Percentiles rank a stretch among this genome's conserved stretches.
These are phyloP conservation scores for Amblyjoppa fuscipennis DNA, from an alignment of 2,888 invertebrate genomes.

Conservation along the genomic window DNA sequence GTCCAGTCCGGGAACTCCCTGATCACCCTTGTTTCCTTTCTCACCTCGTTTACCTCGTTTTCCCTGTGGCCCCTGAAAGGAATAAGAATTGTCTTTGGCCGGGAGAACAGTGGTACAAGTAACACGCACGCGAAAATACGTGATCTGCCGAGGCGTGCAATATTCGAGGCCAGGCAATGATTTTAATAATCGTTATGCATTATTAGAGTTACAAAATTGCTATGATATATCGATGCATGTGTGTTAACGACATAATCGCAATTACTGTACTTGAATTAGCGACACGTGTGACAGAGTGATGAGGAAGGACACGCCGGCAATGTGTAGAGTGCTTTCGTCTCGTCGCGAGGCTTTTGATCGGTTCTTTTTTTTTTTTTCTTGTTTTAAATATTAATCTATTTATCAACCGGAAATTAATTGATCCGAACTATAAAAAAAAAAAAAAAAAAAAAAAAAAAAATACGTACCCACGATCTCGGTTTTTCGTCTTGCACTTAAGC, in stretches of 20 bases:
- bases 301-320: constrained; percentile 65
- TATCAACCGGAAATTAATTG: constrained; percentile 43
- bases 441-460: constrained; percentile 18
- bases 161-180: constrained; percentile 64
- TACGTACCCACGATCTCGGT: constrained; percentile 54
- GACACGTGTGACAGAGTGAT: constrained; percentile 59
- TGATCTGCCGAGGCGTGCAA: constrained; percentile 63
- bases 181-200: constrained; percentile 50
- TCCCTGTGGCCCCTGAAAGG: constrained; percentile 92
- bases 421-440: constrained; percentile 34
- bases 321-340: constrained; percentile 72
- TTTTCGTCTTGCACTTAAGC: constrained; percentile 27
- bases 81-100: constrained; percentile 53
- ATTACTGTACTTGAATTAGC: constrained; percentile 46
- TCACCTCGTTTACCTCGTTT: constrained; percentile 97
- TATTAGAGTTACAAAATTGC: constrained; percentile 43
- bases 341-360: constrained; percentile 67
- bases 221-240: constrained; percentile 64
- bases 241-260: constrained; percentile 54
- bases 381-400: background rate
- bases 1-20: constrained; percentile 98
- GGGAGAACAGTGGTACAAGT: background rate
- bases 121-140: constrained; percentile 37
- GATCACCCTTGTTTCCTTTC: constrained; percentile 97
- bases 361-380: constrained; percentile 31